Percentiles rank a stretch among this genome's conserved stretches.
Conservation (phyloP, 2,888 invertebrate genomes). For the Hypsopygia costalis region DNA sequence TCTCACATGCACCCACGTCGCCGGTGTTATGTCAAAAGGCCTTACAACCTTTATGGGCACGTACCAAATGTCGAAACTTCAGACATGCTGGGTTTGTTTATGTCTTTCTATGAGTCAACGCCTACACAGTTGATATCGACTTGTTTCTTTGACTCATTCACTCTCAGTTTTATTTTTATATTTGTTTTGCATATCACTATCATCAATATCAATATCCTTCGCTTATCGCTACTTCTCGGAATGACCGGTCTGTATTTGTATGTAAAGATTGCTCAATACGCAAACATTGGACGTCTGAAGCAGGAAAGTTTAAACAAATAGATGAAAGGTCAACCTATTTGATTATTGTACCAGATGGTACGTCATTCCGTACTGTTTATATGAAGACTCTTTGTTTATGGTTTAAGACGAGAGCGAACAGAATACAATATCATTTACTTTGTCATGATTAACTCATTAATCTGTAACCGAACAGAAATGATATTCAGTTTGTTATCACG, state of each 20-base stretch:
- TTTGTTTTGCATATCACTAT: background rate
- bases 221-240: background rate
- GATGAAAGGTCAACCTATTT: background rate
- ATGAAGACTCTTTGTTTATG: background rate
- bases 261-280: background rate
- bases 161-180: background rate
- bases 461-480: too few relatives aligned
- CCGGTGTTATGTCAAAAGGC: conserved; percentile 3
- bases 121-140: background rate
- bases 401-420: background rate
- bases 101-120: background rate
- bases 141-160: background rate
- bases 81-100: background rate
- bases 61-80: conserved; percentile 3
- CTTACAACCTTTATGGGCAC: conserved; percentile 3
- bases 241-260: background rate
- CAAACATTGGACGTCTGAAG: background rate
- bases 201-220: background rate
- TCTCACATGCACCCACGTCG: conserved; percentile 2
- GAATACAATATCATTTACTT: too few relatives aligned
- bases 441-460: too few relatives aligned
- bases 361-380: background rate
- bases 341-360: background rate
- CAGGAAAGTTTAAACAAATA: background rate
- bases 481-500: too few relatives aligned